These are phyloP conservation scores for Deroplatys truncata DNA, from an alignment of 2,888 invertebrate genomes.

Conservation along the genomic window DNA sequence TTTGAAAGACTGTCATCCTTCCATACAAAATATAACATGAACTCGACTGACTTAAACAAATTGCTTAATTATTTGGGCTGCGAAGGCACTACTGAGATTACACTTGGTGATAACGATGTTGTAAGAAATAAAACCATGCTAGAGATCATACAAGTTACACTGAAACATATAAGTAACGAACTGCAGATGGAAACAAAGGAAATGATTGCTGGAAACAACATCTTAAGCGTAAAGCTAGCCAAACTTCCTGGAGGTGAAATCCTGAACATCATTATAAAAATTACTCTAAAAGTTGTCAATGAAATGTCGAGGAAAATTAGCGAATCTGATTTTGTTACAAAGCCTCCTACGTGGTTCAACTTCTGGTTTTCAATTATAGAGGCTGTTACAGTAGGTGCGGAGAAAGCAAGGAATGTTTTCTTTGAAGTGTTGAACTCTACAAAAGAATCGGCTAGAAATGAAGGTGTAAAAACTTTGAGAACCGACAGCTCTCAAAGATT, in stretches of 20 bases:
- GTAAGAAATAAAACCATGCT: neutral
- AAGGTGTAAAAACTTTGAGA: neutral
- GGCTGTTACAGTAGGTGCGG: neutral
- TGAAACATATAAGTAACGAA: neutral
- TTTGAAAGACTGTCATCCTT: neutral
- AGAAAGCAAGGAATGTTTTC: neutral
- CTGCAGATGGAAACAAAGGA: neutral
- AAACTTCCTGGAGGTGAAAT: neutral
- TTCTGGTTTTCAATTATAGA: neutral
- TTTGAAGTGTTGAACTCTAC: neutral
- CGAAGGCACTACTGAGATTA: neutral
- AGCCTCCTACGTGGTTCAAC: neutral
- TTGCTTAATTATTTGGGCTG: neutral
- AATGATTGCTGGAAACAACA: neutral
- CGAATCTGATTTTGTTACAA: neutral
- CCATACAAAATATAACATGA: neutral
- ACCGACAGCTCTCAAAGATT: neutral
- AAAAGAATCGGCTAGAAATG: neutral
- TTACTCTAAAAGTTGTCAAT: neutral
- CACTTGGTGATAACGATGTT: neutral
- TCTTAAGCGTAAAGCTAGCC: neutral
- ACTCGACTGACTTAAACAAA: neutral
- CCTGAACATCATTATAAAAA: neutral
- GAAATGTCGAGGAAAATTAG: neutral
- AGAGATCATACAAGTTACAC: neutral